Percentiles rank a stretch among this genome's conserved stretches.
phyloP scores from a whole-genome alignment of 1,140 invertebrate species.

The Aphelenchoides avenae region DNA sequence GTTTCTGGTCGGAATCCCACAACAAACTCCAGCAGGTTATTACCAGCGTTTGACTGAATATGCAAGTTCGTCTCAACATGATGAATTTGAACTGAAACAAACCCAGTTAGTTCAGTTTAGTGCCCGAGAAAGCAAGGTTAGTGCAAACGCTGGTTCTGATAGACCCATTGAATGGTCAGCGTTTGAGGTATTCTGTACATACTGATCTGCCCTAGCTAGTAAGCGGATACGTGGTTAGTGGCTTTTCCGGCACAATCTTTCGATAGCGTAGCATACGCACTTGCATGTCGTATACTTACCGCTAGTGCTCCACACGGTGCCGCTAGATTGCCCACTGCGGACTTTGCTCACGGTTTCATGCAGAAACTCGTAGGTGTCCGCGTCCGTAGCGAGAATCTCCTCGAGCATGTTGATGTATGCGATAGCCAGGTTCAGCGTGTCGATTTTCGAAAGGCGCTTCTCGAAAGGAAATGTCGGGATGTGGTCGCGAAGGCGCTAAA shows the following conservation, averaged over 20 bases:
- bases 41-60: background rate
- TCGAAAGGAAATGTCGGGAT: conserved; percentile 99
- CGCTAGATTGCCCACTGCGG: conserved; percentile 24
- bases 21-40: background rate
- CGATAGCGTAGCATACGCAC: too few species aligned
- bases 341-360: conserved; percentile 39
- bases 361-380: conserved; percentile 40
- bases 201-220: too few species aligned
- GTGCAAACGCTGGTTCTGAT: too few species aligned
- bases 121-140: too few species aligned
- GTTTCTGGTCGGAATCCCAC: background rate
- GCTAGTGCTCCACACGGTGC: conserved; percentile 55
- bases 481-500: conserved; percentile 66
- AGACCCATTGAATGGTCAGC: too few species aligned
- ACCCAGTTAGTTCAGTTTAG: too few species aligned
- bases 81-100: conserved; percentile 3
- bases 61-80: background rate
- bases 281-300: too few species aligned
- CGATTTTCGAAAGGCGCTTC: conserved; percentile 92
- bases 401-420: conserved; percentile 97
- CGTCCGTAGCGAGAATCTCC: conserved; percentile 69
- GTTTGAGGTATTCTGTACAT: too few species aligned
- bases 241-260: too few species aligned
- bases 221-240: too few species aligned
- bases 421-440: conserved; percentile 89